phyloP scores from a whole-genome alignment of 2,888 invertebrate genomes.

The Habrosyne pyritoides region DNA sequence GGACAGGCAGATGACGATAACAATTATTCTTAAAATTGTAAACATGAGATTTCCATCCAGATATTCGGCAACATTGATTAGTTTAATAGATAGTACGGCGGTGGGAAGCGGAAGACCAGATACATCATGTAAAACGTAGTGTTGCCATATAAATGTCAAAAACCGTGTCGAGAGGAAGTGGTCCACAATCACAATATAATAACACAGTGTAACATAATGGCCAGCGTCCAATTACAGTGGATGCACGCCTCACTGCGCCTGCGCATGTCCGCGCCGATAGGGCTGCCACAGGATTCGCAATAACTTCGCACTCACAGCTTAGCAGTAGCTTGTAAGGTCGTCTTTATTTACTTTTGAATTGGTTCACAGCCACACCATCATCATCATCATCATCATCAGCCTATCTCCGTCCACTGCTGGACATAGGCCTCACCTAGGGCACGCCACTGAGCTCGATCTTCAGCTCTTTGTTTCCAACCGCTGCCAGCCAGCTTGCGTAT shows the following conservation, averaged over 20 bases:
- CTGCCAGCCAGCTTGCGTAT: too few relatives aligned
- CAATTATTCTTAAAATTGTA: too few relatives aligned
- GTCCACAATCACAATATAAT: conserved; percentile 13
- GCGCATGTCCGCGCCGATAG: conserved; percentile 9
- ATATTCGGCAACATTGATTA: background rate
- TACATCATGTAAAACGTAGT: background rate
- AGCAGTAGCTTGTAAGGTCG: too few relatives aligned
- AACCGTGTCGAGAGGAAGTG: conserved; percentile 21
- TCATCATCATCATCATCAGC: too few relatives aligned
- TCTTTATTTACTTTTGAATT: too few relatives aligned
- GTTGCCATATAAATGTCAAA: conserved; percentile 15
- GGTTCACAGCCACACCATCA: too few relatives aligned
- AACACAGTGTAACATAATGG: conserved; percentile 23
- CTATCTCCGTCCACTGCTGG: too few relatives aligned
- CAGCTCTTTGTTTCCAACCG: too few relatives aligned
- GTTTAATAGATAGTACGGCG: background rate
- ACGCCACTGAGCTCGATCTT: too few relatives aligned
- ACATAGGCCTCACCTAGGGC: too few relatives aligned
- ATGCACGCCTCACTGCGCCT: conserved; percentile 24
- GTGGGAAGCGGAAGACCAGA: background rate
- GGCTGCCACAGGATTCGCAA: conserved; percentile 1
- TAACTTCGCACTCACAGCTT: background rate
- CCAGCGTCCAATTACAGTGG: conserved; percentile 21
- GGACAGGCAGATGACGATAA: too few relatives aligned
- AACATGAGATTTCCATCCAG: background rate